These are phyloP conservation scores for Apostichopus leukothele DNA, from an alignment of 53 echinoderm and acorn worm species.

Conservation along the genomic window DNA sequence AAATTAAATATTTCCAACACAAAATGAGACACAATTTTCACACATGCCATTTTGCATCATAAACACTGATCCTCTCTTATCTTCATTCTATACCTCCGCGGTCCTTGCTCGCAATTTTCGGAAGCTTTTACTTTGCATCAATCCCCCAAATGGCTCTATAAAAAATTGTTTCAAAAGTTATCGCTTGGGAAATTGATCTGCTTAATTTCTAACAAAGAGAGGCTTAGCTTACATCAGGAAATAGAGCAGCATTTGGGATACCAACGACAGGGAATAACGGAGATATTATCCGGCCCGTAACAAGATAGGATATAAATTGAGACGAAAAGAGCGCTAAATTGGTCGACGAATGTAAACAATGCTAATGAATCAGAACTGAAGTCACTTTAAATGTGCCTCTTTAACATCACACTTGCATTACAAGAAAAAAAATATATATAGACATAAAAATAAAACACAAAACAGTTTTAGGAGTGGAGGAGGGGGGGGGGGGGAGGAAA, in stretches of 20 bases:
- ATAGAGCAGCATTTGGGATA: no score
- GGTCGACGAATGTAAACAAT: slow-evolving; percentile 19
- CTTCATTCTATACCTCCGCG: no score
- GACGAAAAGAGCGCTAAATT: slow-evolving; percentile 9
- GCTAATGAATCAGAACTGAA: slow-evolving; percentile 5
- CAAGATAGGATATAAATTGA: slow-evolving; percentile 27
- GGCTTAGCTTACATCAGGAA: slow-evolving; percentile 7
- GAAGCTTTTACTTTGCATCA: no score
- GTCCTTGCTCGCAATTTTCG: no score
- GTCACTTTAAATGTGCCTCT: background rate
- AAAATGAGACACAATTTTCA: no score
- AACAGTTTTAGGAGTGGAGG: no score
- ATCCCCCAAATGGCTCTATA: slow-evolving; percentile 13
- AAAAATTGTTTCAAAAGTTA: slow-evolving; percentile 13
- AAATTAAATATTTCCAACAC: no score
- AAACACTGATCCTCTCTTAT: no score
- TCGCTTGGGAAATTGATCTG: slow-evolving; percentile 8
- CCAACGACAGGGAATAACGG: no score
- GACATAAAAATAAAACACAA: no score
- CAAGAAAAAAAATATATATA: background rate
- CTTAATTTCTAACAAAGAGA: slow-evolving; percentile 13
- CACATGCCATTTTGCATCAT: no score
- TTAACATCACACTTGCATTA: slow-evolving; percentile 12
- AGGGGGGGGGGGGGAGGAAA: background rate
- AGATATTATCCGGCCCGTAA: background rate